Base-by-base conservation (phyloP, 2,113 vertebrate genomes). In the Dasyprocta punctata region DNA sequence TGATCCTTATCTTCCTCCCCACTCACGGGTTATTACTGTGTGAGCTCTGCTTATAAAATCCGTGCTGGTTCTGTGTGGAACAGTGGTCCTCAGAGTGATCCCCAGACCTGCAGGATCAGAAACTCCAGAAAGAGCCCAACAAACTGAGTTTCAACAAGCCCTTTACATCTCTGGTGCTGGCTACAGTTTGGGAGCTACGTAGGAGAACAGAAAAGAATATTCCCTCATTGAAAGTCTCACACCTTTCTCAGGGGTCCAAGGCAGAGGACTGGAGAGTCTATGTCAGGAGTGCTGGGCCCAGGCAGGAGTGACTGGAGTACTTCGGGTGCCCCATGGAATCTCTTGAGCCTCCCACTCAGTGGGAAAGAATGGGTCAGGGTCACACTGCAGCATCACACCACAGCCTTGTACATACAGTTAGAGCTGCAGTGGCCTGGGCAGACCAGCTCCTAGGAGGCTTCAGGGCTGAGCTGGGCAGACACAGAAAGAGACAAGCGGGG, bases 351-450 rank as follows among this genome's bases (percentile, higher is more conserved):
- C 16, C 52, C 28, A 30, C 3, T 63, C 20, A 52, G 81, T 16
- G 22, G 71, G 63, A n/a, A 81, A 30, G 1, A 44, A 30, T 36
- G 13, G 38, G 4, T 20, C 24, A 7, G 77, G 19, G 47, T 28
- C 24, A n/a, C 20, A 7, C 0, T 5, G 0, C 58, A 47, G 6
- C 36, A n/a, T n/a, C 3, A 41, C 6, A 19, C 36, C 30, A 17
- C 22, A 4, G 33, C 28, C n/a, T 4, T 14, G 4, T 6, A 19
- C 20, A 49, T 16, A 41, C 5, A 14, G 24, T 5, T 44, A 28
- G 19, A 17, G 56, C 58, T 44, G 6, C 49, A 8, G 56, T 36
- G 75, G 17, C 58, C 38, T 24, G 4, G 33, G 28, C n/a, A 84
- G 54, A n/a, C 47, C 56, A 54, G 44, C 80, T 17, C 1, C 30